Evolutionary conservation across 2,888 invertebrate genomes (phyloP).

Genomic region (Terebella lapidaria): DNA sequence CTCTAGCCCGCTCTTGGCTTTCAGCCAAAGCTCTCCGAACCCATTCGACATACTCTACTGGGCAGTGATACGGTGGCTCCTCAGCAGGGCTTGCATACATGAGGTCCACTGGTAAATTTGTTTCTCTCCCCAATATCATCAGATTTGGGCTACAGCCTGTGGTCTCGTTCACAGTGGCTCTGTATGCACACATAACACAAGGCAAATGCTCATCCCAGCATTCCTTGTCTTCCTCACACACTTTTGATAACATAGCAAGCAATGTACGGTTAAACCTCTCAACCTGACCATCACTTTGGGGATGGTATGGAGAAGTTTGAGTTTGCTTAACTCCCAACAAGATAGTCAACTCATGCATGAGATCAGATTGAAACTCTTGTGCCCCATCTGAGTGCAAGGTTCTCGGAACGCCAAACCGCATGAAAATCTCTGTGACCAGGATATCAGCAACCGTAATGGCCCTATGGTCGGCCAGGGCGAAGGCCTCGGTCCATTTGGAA

Average conservation of each 20-base stretch:
- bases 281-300: neutral
- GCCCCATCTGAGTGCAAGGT: conserved; percentile 7
- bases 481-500: conserved; percentile 20
- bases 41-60: no score
- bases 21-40: no score
- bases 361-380: conserved; percentile 22
- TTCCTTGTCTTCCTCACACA: neutral
- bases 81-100: no score
- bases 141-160: no score
- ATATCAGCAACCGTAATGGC: conserved; percentile 20
- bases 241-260: neutral
- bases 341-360: conserved; percentile 20
- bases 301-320: conserved; percentile 10
- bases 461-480: conserved; percentile 14
- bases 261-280: neutral
- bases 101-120: no score
- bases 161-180: no score
- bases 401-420: conserved; percentile 2
- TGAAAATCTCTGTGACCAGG: conserved; percentile 12
- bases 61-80: no score
- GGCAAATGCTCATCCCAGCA: no score
- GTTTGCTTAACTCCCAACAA: conserved; percentile 10
- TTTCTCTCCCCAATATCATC: no score
- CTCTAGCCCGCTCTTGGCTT: no score
- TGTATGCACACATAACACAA: no score